Conservation (phyloP, 2,888 invertebrate genomes). For the Lithophane socia region DNA sequence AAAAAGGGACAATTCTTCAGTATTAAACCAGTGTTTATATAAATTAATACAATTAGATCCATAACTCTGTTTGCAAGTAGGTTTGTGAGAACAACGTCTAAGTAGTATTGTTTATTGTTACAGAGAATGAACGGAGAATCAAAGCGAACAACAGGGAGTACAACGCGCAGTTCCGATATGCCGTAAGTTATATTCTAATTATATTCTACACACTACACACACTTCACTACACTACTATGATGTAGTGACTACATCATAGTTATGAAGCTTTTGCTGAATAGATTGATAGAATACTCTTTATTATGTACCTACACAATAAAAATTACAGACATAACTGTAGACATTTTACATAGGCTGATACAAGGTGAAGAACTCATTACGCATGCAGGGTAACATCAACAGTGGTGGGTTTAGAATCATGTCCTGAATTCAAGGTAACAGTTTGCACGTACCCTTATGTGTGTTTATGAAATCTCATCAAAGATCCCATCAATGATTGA, state of each 20-base stretch:
- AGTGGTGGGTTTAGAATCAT: neutral
- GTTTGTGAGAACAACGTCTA: constrained; percentile 53
- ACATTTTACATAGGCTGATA: too few relatives aligned
- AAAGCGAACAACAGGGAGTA: constrained; percentile 98
- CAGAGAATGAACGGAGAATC: constrained; percentile 99
- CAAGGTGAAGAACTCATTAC: neutral
- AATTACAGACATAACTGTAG: too few relatives aligned
- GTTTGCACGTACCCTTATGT: neutral
- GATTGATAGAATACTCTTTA: too few relatives aligned
- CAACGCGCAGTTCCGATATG: constrained; percentile 99
- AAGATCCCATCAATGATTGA: too few relatives aligned
- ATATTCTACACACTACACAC: neutral
- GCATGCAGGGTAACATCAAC: too few relatives aligned
- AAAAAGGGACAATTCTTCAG: constrained; percentile 44
- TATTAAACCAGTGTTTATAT: constrained; percentile 49
- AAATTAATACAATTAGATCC: constrained; percentile 55
- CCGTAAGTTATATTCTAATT: constrained; percentile 95
- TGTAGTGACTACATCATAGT: too few relatives aligned
- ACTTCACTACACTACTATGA: too few relatives aligned
- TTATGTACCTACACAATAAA: too few relatives aligned
- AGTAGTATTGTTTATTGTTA: constrained; percentile 85
- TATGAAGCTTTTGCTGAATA: too few relatives aligned
- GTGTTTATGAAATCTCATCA: too few relatives aligned
- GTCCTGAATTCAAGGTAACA: neutral
- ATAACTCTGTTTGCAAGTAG: constrained; percentile 55